These are phyloP conservation scores for Bursaphelenchus mucronatus DNA, from an alignment of 1,140 invertebrate species.

Conservation along the genomic window DNA sequence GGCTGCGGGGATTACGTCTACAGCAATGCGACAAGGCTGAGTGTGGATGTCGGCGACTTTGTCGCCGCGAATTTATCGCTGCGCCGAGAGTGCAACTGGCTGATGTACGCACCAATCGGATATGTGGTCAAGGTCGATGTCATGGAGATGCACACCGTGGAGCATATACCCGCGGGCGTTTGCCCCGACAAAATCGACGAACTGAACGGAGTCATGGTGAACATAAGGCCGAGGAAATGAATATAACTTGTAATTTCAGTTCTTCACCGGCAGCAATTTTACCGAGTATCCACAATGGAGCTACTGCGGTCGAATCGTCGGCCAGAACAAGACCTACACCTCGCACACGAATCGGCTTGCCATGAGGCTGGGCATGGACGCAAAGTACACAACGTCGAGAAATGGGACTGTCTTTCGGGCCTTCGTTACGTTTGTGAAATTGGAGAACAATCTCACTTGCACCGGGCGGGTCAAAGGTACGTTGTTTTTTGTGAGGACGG, in stretches of 20 bases:
- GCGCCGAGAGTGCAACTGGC: constrained; percentile 47
- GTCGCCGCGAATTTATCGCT: constrained; percentile 16
- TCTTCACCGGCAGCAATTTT: constrained; percentile 16
- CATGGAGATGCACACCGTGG: neutral
- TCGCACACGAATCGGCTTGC: constrained; percentile 49
- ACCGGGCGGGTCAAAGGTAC: constrained; percentile 18
- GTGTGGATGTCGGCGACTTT: constrained; percentile 41
- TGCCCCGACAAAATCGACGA: neutral
- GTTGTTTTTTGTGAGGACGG: neutral
- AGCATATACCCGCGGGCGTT: neutral
- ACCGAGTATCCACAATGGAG: constrained; percentile 4
- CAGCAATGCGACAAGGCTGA: constrained; percentile 31
- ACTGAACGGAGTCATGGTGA: too few relatives aligned
- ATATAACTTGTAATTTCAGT: constrained; percentile 19
- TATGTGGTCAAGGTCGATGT: constrained; percentile 25
- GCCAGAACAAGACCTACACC: constrained; percentile 28
- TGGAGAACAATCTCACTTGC: neutral
- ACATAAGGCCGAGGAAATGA: neutral
- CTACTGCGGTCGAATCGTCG: constrained; percentile 20
- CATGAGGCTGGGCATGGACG: constrained; percentile 27
- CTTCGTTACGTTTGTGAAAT: constrained; percentile 13
- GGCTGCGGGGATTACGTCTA: constrained; percentile 48
- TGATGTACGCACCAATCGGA: constrained; percentile 49
- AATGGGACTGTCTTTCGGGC: constrained; percentile 26
- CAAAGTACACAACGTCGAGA: neutral